Evolutionary conservation across 1,140 invertebrate species (phyloP).

Genomic region (Rhagoletis pomonella): DNA sequence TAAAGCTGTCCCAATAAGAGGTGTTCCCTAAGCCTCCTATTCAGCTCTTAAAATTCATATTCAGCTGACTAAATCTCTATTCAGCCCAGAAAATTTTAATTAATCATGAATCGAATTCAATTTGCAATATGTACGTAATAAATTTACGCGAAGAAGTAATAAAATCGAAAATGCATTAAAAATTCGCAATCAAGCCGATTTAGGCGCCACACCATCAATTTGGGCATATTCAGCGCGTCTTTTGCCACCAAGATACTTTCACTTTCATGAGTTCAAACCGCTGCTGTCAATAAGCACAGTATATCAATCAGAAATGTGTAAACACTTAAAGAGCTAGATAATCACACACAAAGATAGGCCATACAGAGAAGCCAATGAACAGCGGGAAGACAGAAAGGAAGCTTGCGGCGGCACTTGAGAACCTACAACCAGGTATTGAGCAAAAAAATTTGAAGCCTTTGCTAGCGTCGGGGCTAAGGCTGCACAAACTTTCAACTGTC

Average conservation of each 20-base stretch:
- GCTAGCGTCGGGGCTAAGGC: not conserved
- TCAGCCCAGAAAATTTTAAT: too few relatives aligned
- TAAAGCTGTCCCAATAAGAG: too few relatives aligned
- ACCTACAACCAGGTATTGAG: not conserved
- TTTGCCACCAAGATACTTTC: slow-evolving; percentile 1
- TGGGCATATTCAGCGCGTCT: not conserved
- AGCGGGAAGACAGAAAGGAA: not conserved
- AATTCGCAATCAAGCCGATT: not conserved
- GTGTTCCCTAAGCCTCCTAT: too few relatives aligned
- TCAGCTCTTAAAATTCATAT: too few relatives aligned
- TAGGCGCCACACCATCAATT: not conserved
- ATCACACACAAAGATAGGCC: not conserved
- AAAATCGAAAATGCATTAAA: not conserved
- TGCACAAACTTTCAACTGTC: too few relatives aligned
- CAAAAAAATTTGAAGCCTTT: not conserved
- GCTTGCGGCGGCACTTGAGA: not conserved
- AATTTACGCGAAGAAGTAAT: too few relatives aligned
- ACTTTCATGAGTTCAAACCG: not conserved
- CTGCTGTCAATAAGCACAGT: not conserved
- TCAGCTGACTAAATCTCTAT: too few relatives aligned
- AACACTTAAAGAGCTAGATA: not conserved
- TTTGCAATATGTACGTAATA: too few relatives aligned
- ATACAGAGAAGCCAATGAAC: too few relatives aligned
- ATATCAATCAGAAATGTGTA: not conserved
- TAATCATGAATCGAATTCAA: too few relatives aligned